Conservation (phyloP, 2,888 invertebrate species). For the Apamea epomidion region DNA sequence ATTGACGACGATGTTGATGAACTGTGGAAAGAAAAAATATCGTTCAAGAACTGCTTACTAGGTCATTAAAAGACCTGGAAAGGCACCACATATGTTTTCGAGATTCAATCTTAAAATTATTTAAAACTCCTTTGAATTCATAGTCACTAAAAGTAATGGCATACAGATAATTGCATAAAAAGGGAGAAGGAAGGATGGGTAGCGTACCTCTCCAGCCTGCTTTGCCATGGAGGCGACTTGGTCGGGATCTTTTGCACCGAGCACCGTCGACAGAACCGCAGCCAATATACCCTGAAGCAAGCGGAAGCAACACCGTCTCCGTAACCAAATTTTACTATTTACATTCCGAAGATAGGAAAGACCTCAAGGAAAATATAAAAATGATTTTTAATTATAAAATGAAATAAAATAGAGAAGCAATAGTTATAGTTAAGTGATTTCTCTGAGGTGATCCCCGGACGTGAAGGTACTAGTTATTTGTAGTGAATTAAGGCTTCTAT, state of each 20-base stretch:
- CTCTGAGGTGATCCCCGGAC: conserved; percentile 80
- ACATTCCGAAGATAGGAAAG: conserved; percentile 80
- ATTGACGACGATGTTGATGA: conserved; percentile 97
- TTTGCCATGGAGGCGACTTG: conserved; percentile 98
- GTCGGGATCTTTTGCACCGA: conserved; percentile 97
- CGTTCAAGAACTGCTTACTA: conserved; percentile 3
- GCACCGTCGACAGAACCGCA: conserved; percentile 96
- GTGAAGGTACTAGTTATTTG: conserved; percentile 82
- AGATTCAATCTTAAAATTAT: conserved; percentile 9
- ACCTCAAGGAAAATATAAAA: conserved; percentile 77
- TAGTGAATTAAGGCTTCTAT: conserved; percentile 81
- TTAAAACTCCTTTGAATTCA: conserved; percentile 16
- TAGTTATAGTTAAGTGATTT: conserved; percentile 60
- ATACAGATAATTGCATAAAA: conserved; percentile 66
- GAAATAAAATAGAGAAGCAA: conserved; percentile 9
- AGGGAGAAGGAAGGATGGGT: conserved; percentile 85
- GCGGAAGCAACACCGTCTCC: conserved; percentile 90
- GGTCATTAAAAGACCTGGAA: conserved; percentile 24
- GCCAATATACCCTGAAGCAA: conserved; percentile 97
- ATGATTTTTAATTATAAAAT: conserved; percentile 14
- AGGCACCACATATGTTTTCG: conserved; percentile 1
- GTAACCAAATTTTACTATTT: conserved; percentile 89
- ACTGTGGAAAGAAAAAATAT: conserved; percentile 88
- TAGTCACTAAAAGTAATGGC: conserved; percentile 40
- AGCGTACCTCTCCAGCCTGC: conserved; percentile 98